Conservation (phyloP, 1,140 invertebrate genomes). For the Leptoteleia sp. region DNA sequence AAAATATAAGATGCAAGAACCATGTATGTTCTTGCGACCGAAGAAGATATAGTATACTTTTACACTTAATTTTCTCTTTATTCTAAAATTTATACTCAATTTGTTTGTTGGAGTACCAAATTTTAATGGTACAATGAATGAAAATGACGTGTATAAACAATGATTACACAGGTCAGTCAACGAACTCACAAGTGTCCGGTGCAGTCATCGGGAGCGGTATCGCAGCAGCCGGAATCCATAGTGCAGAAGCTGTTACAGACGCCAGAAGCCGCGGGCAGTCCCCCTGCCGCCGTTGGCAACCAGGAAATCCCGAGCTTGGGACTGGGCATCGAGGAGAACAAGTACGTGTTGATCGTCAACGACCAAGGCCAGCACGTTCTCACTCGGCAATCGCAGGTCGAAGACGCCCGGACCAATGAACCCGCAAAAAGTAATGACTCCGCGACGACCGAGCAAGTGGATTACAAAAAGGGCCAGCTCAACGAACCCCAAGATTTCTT, state of each 20-base stretch:
- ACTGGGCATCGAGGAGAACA: slow-evolving; percentile 71
- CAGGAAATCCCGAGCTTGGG: slow-evolving; percentile 21
- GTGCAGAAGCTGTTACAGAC: slow-evolving; percentile 79
- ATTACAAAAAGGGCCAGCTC: slow-evolving; percentile 64
- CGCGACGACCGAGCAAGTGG: slow-evolving; percentile 15
- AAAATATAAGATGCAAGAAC: no score
- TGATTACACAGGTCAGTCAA: slow-evolving; percentile 84
- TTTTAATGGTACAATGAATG: no score
- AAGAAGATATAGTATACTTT: no score
- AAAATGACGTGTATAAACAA: background rate
- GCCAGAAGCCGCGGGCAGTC: slow-evolving; percentile 38
- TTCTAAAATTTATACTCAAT: no score
- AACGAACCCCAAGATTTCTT: slow-evolving; percentile 78
- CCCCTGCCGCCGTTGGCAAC: slow-evolving; percentile 1
- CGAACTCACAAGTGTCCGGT: slow-evolving; percentile 89
- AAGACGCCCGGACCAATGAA: slow-evolving; percentile 22
- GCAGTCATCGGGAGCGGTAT: slow-evolving; percentile 82
- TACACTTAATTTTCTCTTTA: no score
- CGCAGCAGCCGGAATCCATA: slow-evolving; percentile 80
- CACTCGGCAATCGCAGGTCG: slow-evolving; percentile 69
- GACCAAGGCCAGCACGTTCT: slow-evolving; percentile 73
- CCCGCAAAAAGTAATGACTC: slow-evolving; percentile 14
- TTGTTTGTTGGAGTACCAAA: no score
- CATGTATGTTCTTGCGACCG: no score
- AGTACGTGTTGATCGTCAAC: slow-evolving; percentile 74